These are phyloP conservation scores for Diarsia brunnea DNA, from an alignment of 2,888 invertebrate species.

Conservation along the genomic window DNA sequence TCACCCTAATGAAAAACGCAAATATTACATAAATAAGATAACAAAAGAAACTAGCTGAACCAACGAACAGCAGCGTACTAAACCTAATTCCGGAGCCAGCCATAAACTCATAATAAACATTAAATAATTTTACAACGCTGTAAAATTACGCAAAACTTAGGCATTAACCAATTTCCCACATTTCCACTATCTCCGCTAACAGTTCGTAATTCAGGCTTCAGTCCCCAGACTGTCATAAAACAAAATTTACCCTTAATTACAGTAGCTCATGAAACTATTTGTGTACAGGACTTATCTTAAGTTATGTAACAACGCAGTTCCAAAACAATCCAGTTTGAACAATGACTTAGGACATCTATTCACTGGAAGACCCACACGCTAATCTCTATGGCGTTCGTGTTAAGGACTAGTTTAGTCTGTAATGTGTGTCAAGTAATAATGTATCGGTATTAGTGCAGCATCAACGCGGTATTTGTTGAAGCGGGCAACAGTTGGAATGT, in stretches of 20 bases:
- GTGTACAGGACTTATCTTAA: constrained; percentile 64
- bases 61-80: background rate
- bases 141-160: constrained; percentile 58
- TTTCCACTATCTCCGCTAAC: constrained; percentile 57
- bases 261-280: constrained; percentile 67
- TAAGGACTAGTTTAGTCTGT: constrained; percentile 55
- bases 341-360: constrained; percentile 66
- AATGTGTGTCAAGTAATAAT: constrained; percentile 50
- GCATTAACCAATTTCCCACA: constrained; percentile 47
- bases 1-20: background rate
- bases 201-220: constrained; percentile 53
- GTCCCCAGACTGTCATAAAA: constrained; percentile 65
- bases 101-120: constrained; percentile 38
- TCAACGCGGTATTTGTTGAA: constrained; percentile 65
- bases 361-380: constrained; percentile 48
- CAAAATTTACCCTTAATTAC: constrained; percentile 64
- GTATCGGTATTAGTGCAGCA: constrained; percentile 64
- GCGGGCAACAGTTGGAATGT: constrained; percentile 68
- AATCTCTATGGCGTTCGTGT: constrained; percentile 37
- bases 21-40: constrained; percentile 3
- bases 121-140: constrained; percentile 51
- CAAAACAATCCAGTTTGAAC: constrained; percentile 70
- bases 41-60: background rate
- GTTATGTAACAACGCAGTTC: constrained; percentile 66
- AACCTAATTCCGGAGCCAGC: constrained; percentile 6